Base-by-base conservation (phyloP, 2,797 vertebrate species). In the Apogon talboti region DNA sequence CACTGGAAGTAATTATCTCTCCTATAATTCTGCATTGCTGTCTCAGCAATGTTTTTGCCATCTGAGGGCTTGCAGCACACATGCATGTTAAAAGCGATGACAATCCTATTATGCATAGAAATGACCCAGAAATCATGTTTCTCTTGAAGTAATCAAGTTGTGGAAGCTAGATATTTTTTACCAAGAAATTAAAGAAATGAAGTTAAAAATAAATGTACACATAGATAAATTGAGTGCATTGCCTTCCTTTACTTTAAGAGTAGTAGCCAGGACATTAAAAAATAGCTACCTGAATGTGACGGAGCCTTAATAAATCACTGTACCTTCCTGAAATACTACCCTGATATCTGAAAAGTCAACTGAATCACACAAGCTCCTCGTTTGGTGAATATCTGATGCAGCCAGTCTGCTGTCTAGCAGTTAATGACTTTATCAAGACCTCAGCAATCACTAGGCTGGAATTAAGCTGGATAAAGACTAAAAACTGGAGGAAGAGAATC, bases 311-410 rank as follows among this genome's bases (percentile, higher is more conserved):
- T 43, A 21, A 51, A 54, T 50, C 45, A 49, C 12, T 60, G 18
- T 3, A 53, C 7, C 4, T 28, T 28, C 24, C 40, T 41, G 38
- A 58, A 71, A 63, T 19, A 68, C 40, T 37, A 41, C 16, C 6
- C 12, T 43, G 47, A 47, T 16, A 56, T 58, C 58, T 21, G 38
- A 61, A 47, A 53, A 62, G 33, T 43, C 13, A 42, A 48, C 30
- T 35, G 3, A 66, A 53, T 57, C 37, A 24, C 49, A 24, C 35
- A 53, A 16, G 1, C 18, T 38, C 15, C 35, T 16, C 6, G 60
- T 12, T 38, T 38, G 45, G 33, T 44, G 64, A 74, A 51, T 72
- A 72, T 74, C 64, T 72, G 74, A 76, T 81, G 62, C 28, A 59
- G 57, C 70, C 76, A 58, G 63, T 50, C 65, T 69, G 58, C 18